These are phyloP conservation scores for Centropus bengalensis DNA, from an alignment of 2,113 vertebrate species.

Conservation along the genomic window DNA sequence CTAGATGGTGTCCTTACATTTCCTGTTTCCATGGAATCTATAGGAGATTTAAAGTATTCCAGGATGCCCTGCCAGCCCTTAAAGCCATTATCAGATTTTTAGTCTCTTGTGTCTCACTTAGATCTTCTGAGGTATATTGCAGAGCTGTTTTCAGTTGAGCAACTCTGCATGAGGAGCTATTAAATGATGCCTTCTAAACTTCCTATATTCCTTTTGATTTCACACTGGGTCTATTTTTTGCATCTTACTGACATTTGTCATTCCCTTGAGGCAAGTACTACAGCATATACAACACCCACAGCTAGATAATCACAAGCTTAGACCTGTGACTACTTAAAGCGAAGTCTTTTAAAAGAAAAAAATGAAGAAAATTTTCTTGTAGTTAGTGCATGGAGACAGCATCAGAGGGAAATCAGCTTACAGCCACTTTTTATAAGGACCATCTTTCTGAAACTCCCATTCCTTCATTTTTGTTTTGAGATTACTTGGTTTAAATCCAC, in stretches of 20 bases:
- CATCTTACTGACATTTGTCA: slow-evolving; percentile 69
- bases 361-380: slow-evolving; percentile 23
- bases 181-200: slow-evolving; percentile 74
- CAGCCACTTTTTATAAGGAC: not conserved
- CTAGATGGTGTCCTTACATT: slow-evolving; percentile 56
- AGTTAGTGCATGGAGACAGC: not conserved
- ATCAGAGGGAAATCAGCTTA: not conserved
- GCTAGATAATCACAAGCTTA: slow-evolving; percentile 72
- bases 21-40: slow-evolving; percentile 72
- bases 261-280: slow-evolving; percentile 69
- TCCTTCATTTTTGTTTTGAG: not conserved
- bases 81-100: slow-evolving; percentile 73
- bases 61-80: slow-evolving; percentile 62
- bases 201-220: slow-evolving; percentile 72
- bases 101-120: slow-evolving; percentile 71
- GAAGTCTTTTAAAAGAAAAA: slow-evolving; percentile 8
- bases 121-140: slow-evolving; percentile 71
- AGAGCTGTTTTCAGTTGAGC: slow-evolving; percentile 68
- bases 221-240: slow-evolving; percentile 72
- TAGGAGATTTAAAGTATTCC: slow-evolving; percentile 67
- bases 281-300: slow-evolving; percentile 46
- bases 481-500: not conserved
- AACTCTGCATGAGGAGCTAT: slow-evolving; percentile 68
- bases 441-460: not conserved
- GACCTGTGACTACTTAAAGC: slow-evolving; percentile 59